A percentile compares a stretch with the other conserved stretches of the same genome.
These are phyloP conservation scores for Neocrepidodera transversa DNA, from an alignment of 2,888 invertebrate genomes.

Conservation along the genomic window DNA sequence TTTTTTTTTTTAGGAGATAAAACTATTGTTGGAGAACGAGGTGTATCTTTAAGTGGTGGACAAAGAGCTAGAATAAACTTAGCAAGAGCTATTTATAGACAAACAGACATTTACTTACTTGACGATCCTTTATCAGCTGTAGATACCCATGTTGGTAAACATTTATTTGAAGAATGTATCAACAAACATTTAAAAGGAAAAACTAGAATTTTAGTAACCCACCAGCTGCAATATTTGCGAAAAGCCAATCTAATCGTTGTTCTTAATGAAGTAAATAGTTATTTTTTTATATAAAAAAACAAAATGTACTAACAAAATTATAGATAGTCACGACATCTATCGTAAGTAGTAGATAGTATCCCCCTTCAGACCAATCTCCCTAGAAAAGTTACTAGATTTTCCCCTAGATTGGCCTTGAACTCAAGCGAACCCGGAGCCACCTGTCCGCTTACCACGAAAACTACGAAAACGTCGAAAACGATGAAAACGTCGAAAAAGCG, in stretches of 20 bases:
- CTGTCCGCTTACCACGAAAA: too few species aligned
- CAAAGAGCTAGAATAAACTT: slow-evolving; percentile 79
- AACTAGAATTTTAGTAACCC: slow-evolving; percentile 81
- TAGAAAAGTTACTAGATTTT: too few species aligned
- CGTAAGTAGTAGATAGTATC: too few species aligned
- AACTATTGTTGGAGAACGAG: slow-evolving; percentile 80
- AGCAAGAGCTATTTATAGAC: slow-evolving; percentile 71
- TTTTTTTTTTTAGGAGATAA: slow-evolving; percentile 64
- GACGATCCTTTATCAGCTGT: slow-evolving; percentile 88
- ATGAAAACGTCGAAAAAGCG: too few species aligned
- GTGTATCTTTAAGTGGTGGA: slow-evolving; percentile 81
- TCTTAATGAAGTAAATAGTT: slow-evolving; percentile 67
- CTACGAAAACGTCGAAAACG: too few species aligned
- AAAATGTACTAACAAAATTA: too few species aligned
- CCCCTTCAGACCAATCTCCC: too few species aligned
- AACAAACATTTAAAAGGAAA: slow-evolving; percentile 69
- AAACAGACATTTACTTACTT: slow-evolving; percentile 80
- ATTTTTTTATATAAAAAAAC: too few species aligned
- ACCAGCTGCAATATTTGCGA: slow-evolving; percentile 81
- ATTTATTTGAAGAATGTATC: slow-evolving; percentile 80
- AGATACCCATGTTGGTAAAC: slow-evolving; percentile 79
- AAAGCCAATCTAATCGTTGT: slow-evolving; percentile 72
- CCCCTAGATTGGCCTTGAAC: too few species aligned
- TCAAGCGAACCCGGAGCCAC: too few species aligned
- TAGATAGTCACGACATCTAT: too few species aligned